These are phyloP conservation scores for Drusus annulatus DNA, from an alignment of 1,140 invertebrate genomes.

Conservation along the genomic window DNA sequence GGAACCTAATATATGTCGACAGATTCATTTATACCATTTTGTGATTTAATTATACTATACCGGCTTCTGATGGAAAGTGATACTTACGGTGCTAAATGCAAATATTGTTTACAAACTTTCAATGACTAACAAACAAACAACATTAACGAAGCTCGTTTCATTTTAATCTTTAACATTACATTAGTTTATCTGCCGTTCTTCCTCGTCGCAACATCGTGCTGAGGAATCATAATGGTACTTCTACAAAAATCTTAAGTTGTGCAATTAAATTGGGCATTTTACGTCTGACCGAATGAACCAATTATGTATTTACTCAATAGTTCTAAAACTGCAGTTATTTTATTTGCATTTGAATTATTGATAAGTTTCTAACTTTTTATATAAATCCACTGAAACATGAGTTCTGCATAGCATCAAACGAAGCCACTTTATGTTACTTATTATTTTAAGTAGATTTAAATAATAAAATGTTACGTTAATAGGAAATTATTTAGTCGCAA, in stretches of 20 bases:
- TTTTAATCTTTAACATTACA: neutral
- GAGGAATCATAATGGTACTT: too few species aligned
- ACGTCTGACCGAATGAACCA: neutral
- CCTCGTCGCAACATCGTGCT: too few species aligned
- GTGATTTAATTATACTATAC: slow-evolving; percentile 26
- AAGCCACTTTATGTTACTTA: slow-evolving; percentile 43
- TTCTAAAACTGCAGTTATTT: slow-evolving; percentile 13
- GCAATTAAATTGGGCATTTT: too few species aligned
- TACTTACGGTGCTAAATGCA: slow-evolving; percentile 35
- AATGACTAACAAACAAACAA: neutral
- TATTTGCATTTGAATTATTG: slow-evolving; percentile 21
- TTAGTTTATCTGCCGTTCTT: too few species aligned
- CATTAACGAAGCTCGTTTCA: neutral
- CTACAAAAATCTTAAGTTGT: too few species aligned
- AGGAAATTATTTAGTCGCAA: slow-evolving; percentile 51
- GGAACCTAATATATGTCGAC: neutral
- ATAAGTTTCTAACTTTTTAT: slow-evolving; percentile 5
- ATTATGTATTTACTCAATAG: slow-evolving; percentile 10
- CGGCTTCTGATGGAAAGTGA: slow-evolving; percentile 35
- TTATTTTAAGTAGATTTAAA: slow-evolving; percentile 47
- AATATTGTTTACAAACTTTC: slow-evolving; percentile 15
- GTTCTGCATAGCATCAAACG: slow-evolving; percentile 15
- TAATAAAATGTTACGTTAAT: slow-evolving; percentile 45
- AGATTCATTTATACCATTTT: slow-evolving; percentile 23
- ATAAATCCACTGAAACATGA: neutral